Evolutionary conservation across 1,140 invertebrate genomes (phyloP).

Genomic region (Platorchestia sp.): DNA sequence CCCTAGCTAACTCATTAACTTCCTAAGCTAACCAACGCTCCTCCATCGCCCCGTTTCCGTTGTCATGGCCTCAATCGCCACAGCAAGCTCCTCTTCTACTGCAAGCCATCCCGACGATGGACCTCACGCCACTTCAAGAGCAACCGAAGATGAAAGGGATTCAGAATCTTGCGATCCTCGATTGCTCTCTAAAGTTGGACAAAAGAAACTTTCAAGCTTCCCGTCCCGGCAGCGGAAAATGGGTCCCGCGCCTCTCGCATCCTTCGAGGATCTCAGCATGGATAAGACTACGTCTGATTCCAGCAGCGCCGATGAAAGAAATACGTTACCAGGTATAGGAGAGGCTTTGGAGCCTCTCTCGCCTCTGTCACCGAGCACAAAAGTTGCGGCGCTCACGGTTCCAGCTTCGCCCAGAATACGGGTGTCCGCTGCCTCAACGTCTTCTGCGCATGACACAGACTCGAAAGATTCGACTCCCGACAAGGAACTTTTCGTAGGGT

Average conservation of each 20-base stretch:
- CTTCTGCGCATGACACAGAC: constrained; percentile 82
- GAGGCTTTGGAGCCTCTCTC: constrained; percentile 67
- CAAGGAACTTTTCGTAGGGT: constrained; percentile 77
- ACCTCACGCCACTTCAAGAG: constrained; percentile 58
- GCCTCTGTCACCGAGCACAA: constrained; percentile 64
- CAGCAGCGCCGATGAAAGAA: constrained; percentile 62
- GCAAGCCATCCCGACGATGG: constrained; percentile 19
- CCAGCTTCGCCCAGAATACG: constrained; percentile 86
- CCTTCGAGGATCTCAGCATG: constrained; percentile 86
- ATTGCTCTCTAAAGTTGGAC: constrained; percentile 64
- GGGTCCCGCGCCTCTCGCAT: constrained; percentile 92
- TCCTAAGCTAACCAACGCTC: constrained; percentile 49
- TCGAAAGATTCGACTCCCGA: constrained; percentile 86
- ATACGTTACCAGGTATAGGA: constrained; percentile 63
- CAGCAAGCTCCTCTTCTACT: constrained; percentile 56
- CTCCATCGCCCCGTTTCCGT: constrained; percentile 56
- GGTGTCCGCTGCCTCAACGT: constrained; percentile 87
- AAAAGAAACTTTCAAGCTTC: constrained; percentile 66
- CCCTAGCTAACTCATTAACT: constrained; percentile 45
- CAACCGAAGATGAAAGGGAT: constrained; percentile 59
- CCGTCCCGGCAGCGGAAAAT: constrained; percentile 74
- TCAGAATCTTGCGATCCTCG: constrained; percentile 56
- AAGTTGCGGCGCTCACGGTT: constrained; percentile 74
- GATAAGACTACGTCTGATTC: constrained; percentile 67
- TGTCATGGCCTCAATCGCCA: constrained; percentile 60